These are phyloP conservation scores for Diarsia mendica DNA, from an alignment of 2,888 invertebrate genomes.

Conservation along the genomic window DNA sequence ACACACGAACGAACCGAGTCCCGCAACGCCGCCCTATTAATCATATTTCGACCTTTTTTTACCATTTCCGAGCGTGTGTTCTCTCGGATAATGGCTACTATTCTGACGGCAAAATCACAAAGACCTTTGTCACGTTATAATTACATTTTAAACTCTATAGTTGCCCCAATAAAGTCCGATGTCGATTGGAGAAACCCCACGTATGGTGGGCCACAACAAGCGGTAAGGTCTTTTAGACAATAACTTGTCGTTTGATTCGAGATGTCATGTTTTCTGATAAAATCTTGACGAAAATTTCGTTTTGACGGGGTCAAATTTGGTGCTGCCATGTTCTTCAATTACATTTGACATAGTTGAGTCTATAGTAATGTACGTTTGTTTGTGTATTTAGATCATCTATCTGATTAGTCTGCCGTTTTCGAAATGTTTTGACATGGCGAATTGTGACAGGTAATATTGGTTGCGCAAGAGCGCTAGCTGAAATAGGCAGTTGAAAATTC, in stretches of 20 bases:
- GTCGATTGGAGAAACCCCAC: constrained; percentile 38
- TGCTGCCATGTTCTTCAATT: constrained; percentile 85
- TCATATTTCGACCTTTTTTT: constrained; percentile 89
- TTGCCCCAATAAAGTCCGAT: constrained; percentile 58
- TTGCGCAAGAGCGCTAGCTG: constrained; percentile 55
- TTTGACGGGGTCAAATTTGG: constrained; percentile 86
- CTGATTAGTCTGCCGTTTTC: constrained; percentile 75
- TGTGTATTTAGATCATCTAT: constrained; percentile 78
- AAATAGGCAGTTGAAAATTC: constrained; percentile 42
- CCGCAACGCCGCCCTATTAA: constrained; percentile 87
- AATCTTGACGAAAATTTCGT: constrained; percentile 87
- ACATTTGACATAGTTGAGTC: constrained; percentile 84
- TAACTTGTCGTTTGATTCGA: constrained; percentile 87
- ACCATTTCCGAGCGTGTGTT: constrained; percentile 87
- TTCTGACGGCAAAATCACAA: constrained; percentile 78
- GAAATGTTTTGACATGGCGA: constrained; percentile 73
- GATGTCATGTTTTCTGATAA: constrained; percentile 87
- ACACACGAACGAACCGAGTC: constrained; percentile 83
- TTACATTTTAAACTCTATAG: constrained; percentile 57
- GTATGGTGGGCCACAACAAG: constrained; percentile 70
- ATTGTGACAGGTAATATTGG: constrained; percentile 60
- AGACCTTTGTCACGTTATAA: constrained; percentile 58
- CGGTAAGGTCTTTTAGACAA: constrained; percentile 83
- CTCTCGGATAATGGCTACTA: constrained; percentile 88
- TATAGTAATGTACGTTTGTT: constrained; percentile 72